phyloP scores from a whole-genome alignment of 2,888 invertebrate species.

The Elegia similella region DNA sequence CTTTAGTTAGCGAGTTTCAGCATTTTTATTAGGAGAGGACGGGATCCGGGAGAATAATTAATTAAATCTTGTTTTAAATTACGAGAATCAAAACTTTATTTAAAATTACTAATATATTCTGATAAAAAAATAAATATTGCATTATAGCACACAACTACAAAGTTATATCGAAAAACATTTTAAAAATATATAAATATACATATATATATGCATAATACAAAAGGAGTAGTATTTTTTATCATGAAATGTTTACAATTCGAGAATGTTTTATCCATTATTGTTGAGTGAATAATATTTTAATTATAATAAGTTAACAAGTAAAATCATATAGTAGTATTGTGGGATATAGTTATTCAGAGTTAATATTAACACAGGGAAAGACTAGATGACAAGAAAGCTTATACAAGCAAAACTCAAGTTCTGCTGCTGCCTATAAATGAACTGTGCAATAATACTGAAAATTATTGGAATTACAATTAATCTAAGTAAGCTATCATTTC shows the following conservation, averaged over 20 bases:
- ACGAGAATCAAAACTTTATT: conserved; percentile 47
- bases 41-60: conserved; percentile 16
- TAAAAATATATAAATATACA: conserved; percentile 4
- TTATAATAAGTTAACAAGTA: background rate
- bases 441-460: conserved; percentile 13
- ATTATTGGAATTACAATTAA: background rate
- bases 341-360: background rate
- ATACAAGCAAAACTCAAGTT: conserved; percentile 24
- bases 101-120: conserved; percentile 47
- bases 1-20: background rate
- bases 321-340: background rate
- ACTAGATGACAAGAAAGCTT: conserved; percentile 38
- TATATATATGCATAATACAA: background rate
- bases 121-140: conserved; percentile 68
- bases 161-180: conserved; percentile 12
- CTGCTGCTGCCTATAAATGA: conserved; percentile 7
- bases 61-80: conserved; percentile 33
- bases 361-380: conserved; percentile 14
- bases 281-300: background rate
- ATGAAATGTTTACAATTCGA: background rate
- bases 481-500: background rate
- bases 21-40: background rate
- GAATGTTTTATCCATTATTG: background rate
- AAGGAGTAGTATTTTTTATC: background rate
- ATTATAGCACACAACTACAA: conserved; percentile 48